Evolutionary conservation across 2,888 invertebrate genomes (phyloP), one percentile per base, ranked within the genome.

Genomic region (Stenodema calcarata): DNA sequence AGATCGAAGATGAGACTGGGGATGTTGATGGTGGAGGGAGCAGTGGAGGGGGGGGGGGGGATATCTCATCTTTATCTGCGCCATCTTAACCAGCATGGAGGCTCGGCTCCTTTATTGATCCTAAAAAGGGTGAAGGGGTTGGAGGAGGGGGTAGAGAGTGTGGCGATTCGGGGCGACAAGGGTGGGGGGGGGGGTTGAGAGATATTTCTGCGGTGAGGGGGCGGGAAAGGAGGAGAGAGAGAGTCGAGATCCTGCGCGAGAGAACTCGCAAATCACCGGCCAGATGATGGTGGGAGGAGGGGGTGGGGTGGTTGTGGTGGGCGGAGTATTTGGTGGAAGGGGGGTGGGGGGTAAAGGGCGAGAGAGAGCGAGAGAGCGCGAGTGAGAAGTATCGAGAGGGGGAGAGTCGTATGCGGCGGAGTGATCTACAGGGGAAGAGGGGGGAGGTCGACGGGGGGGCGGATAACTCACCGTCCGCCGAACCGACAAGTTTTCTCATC

Each of bases 81-180:
- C 62, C 62, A 62, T 62, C 62, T 62, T 62, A 62, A 62, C 62
- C 62, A 62, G 62, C 62, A 62, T 62, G 62, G 62, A 62, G 62
- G 23, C 23, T 62, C 62, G 6, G 23, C 62, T 62, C 62, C 62
- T 62, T 62, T 62, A 62, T 62, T 62, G 62, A 62, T 62, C 62
- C 62, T 62, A 62, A 62, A 62, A 62, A 62, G 62, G 62, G 23
- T 11, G 62, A 1, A 16, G 23, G 18, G 11, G 23, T 9, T 1
- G 62, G 23, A 7, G 62, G 62, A 0, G 62, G 27, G 9, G 62
- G 27, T 12, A 18, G 50, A 3, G 50, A 16, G 16, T 3, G 50
- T 3, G 9, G 23, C 18, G 16, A 9, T n/a, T 11, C 3, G 62
- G 23, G 62, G 18, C 23, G 16, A 47, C 12, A 12, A 47, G 14